A percentile compares a stretch with the other conserved stretches of the same genome.
Conservation (phyloP, 30 jellyfish, hydroid and myxozoan genomes). For the Aurelia aurita region DNA sequence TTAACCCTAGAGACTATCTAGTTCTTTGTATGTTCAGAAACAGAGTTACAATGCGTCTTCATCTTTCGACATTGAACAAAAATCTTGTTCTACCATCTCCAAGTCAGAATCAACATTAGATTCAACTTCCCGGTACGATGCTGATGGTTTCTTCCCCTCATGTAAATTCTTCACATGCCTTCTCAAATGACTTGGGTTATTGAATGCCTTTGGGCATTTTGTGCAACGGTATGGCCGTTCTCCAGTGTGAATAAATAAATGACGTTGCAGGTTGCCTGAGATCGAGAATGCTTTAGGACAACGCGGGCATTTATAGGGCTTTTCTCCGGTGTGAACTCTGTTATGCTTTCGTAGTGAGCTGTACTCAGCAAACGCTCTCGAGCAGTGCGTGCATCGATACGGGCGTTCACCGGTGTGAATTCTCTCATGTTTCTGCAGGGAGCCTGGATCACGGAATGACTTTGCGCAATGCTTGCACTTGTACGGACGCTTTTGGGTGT, state of each 20-base stretch:
- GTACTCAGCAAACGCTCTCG: constrained; percentile 93
- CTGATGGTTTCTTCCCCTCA: constrained; percentile 34
- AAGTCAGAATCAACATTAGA: constrained; percentile 31
- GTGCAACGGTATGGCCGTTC: constrained; percentile 94
- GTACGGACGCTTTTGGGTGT: constrained; percentile 95
- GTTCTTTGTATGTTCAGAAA: too few relatives aligned
- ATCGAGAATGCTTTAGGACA: constrained; percentile 95
- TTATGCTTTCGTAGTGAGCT: constrained; percentile 89
- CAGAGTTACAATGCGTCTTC: neutral
- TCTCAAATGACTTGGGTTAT: constrained; percentile 94
- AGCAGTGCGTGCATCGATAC: constrained; percentile 75
- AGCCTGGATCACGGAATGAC: constrained; percentile 97
- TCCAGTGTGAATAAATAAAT: constrained; percentile 91
- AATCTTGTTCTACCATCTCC: constrained; percentile 29
- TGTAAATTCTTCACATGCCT: constrained; percentile 93
- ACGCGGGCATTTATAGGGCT: constrained; percentile 89
- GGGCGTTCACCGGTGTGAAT: constrained; percentile 98
- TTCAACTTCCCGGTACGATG: neutral
- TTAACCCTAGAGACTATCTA: too few relatives aligned
- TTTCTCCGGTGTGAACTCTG: constrained; percentile 93
- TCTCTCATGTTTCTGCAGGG: constrained; percentile 90
- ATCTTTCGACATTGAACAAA: constrained; percentile 13
- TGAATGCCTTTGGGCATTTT: constrained; percentile 88
- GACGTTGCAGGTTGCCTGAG: constrained; percentile 96
- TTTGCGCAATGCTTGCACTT: constrained; percentile 87